Base-by-base conservation (phyloP, 2,888 invertebrate species). In the Gandaritis pyraliata region DNA sequence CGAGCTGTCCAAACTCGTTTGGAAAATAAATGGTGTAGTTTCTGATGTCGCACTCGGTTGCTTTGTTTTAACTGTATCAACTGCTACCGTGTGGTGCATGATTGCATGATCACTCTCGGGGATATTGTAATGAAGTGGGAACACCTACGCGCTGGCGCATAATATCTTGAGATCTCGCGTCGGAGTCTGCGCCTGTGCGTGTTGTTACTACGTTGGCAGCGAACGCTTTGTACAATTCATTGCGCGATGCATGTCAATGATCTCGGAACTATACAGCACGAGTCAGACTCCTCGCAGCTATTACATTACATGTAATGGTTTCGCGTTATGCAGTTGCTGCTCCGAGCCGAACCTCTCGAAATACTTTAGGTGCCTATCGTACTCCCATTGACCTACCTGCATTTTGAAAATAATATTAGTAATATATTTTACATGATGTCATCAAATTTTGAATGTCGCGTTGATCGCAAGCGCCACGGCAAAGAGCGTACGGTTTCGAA, bases 231-330 rank as follows among this genome's bases (percentile, higher is more conserved):
- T 74, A 75, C 75, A 74, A 75, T 72, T 72, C 72, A 75, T 72
- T 78, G 70, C 70, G 70, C 71, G 70, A 70, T 71, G 69, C 76
- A 78, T 75, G 79, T 80, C 78, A 80, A 78, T 77, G 80, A 80
- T 79, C 76, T 77, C 73, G 67, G 69, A 68, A 72, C 71, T 66
- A 64, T 49, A 65, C 71, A 64, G 68, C 71, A 66, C 69, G 68
- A 56, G 51, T 62, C 59, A 61, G 59, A 66, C 67, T 65, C 58
- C 53, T 55, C 46, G 66, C 67, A 57, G 65, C 66, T 71, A 71
- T 65, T 69, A 69, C 65, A 71, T 65, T 69, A 69, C 65, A 65
- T 67, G 62, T 66, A 65, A 69, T 67, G 62, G 61, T 62, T 53
- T 66, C 64, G 52, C 64, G 59, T 65, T 59, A 50, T 36, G 50